Base-by-base conservation (phyloP, 2,888 invertebrate genomes). In the Eristalinus sepulchralis region DNA sequence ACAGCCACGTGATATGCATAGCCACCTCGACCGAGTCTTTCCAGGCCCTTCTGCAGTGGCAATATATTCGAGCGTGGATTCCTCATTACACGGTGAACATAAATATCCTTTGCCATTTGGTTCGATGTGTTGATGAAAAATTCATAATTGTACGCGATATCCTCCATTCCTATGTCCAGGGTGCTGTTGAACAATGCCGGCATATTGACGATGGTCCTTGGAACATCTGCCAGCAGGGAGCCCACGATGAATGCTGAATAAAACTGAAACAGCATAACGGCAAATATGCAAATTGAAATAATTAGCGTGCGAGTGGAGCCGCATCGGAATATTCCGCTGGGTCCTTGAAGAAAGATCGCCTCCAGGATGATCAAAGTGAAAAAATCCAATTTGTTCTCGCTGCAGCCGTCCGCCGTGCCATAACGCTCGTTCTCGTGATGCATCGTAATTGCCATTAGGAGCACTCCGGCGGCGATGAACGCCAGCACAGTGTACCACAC, bases 191-290 rank as follows among this genome's bases (percentile, higher is more conserved):
- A 90, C 47, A 92, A 84, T 3, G 91, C 90, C 60, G 80, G 77
- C 67, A 91, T 77, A 63, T 82, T 90, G 59, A 90, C 89, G 71
- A 92, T 91, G 71, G 72, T 91, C 75, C 91, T 89, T 4, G 91
- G 89, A 47, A 88, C 75, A 34, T 89, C 90, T 55, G 92, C 90
- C 27, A 92, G 88, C 55, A 92, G 77, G 1, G 91, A 92, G 63
- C 91, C 91, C 64, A 92, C 92, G 86, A 92, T 92, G 78, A 90
- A 92, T 72, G 92, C 92, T 5, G 90, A 90, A 83, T 92, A 92
- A 85, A 92, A 92, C 85, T 92, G 92, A 90, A 91, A 89, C 77
- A 92, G 81, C 83, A 91, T 88, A 75, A 92, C 90, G 78, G 91
- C 89, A 81, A 91, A 92, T 6, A 90, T 53, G 77, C 91, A 90